These are phyloP conservation scores for Caretta caretta DNA, from an alignment of 2,113 vertebrate genomes.

Conservation along the genomic window DNA sequence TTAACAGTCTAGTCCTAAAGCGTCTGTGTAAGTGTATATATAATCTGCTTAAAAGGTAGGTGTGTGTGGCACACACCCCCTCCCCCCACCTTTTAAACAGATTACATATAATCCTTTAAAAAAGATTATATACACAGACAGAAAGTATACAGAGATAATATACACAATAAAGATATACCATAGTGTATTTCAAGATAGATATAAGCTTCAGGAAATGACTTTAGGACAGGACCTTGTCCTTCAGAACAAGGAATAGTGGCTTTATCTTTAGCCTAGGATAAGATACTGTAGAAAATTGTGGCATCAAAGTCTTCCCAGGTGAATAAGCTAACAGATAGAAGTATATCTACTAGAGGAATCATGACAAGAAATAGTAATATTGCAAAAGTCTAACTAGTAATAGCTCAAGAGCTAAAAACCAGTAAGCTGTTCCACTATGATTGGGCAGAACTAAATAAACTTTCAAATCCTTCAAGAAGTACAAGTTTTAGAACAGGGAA, in stretches of 20 bases:
- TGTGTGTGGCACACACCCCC: background rate
- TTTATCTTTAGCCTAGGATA: conserved; percentile 6
- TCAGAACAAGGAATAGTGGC: background rate
- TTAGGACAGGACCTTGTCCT: conserved; percentile 32
- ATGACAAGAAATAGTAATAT: conserved; percentile 37
- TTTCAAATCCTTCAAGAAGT: conserved; percentile 55
- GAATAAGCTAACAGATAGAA: conserved; percentile 28
- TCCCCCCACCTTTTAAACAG: background rate
- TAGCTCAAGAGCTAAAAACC: background rate
- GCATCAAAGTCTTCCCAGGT: conserved; percentile 33
- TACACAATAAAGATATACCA: conserved; percentile 14
- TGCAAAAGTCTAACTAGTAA: conserved; percentile 34
- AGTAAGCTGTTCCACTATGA: background rate
- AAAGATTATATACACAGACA: background rate
- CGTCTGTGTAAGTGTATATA: background rate
- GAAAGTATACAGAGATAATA: conserved; percentile 25
- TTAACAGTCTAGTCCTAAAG: conserved; percentile 16
- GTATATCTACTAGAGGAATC: conserved; percentile 20
- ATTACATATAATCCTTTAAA: background rate
- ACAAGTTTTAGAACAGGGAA: conserved; percentile 41
- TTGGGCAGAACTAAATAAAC: conserved; percentile 48
- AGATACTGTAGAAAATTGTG: background rate
- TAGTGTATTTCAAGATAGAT: conserved; percentile 46
- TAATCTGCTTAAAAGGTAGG: conserved; percentile 39
- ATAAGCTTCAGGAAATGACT: conserved; percentile 52